Conservation (phyloP, 2,888 invertebrate species). For the Andrena minutula region DNA sequence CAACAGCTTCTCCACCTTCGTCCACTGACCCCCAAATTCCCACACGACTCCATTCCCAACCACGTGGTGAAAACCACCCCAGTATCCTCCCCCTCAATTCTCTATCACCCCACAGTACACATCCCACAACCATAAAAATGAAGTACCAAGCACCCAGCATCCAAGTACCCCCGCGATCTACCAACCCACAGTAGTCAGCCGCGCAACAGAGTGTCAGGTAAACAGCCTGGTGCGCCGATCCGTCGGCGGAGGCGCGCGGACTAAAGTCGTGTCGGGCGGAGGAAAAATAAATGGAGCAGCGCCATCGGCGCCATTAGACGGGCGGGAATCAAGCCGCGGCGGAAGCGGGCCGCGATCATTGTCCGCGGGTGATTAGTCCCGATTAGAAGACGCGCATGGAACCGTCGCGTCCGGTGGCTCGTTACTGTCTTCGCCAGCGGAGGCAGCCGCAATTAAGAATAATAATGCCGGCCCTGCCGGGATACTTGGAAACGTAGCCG, state of each 20-base stretch:
- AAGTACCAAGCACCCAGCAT: too few relatives aligned
- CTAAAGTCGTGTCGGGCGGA: conserved; percentile 4
- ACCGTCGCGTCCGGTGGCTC: conserved; percentile 38
- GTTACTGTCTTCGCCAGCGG: conserved; percentile 69
- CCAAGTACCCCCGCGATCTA: neutral
- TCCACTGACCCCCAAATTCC: too few relatives aligned
- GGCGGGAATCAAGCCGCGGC: neutral
- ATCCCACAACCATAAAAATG: too few relatives aligned
- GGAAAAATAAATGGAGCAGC: conserved; percentile 42
- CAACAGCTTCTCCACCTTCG: too few relatives aligned
- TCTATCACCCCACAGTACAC: too few relatives aligned
- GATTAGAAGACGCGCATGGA: conserved; percentile 53
- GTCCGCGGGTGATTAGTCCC: conserved; percentile 21
- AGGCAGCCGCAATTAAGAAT: conserved; percentile 67
- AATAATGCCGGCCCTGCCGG: conserved; percentile 61
- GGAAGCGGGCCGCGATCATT: neutral
- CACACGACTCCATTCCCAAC: too few relatives aligned
- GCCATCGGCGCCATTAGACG: conserved; percentile 27
- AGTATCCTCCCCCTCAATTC: too few relatives aligned
- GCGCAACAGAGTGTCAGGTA: conserved; percentile 18
- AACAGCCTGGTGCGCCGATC: conserved; percentile 25
- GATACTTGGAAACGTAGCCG: conserved; percentile 50
- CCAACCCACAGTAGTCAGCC: neutral
- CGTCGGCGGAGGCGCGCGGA: conserved; percentile 24
- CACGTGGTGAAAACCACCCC: too few relatives aligned